Base-by-base conservation (phyloP, 2,113 vertebrate species). In the Gopherus evgoodei region DNA sequence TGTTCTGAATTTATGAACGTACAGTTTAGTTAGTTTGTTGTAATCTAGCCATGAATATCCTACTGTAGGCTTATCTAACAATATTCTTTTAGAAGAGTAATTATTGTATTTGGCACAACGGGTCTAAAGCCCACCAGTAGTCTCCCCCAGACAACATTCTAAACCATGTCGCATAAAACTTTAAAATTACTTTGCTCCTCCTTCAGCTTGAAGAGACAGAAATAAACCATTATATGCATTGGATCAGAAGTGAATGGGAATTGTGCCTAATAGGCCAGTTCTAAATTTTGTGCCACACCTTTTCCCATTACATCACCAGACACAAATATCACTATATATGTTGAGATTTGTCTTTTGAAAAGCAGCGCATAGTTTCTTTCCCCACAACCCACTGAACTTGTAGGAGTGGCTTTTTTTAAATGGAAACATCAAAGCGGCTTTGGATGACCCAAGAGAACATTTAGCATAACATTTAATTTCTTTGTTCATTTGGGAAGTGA, bases 241-340 rank as follows among this genome's bases (percentile, higher is more conserved):
- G 2, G 85, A 44, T 84, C 22, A 54, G 27, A 75, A 90, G 78
- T 35, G 38, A 38, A 19, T 1, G 1, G 62, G 62, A 79, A 16
- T 54, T n/a, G 47, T 56, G 62, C 11, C 22, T n/a, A n/a, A 65
- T 47, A 4, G 42, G 42, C 52, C 38, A 3, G 42, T 7, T 54
- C 11, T 53, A 9, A 92, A 91, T 31, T 93, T 94, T n/a, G 92
- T 90, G 87, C 31, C 10, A 75, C 38, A 85, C n/a, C 85, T 95
- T 93, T 96, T 96, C 92, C 92, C 96, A 83, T 96, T 91, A 92
- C 65, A 16, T 85, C 92, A 93, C 6, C 25, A 29, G 1, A 3
- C 87, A 27, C 81, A 83, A 50, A 90, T 65, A 84, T 65, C 93
- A 84, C 65, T 75, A 79, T 25, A n/a, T 83, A 12, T 54, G 52